Conservation (phyloP, 2,888 invertebrate species). For the Drosophila koepferae region DNA sequence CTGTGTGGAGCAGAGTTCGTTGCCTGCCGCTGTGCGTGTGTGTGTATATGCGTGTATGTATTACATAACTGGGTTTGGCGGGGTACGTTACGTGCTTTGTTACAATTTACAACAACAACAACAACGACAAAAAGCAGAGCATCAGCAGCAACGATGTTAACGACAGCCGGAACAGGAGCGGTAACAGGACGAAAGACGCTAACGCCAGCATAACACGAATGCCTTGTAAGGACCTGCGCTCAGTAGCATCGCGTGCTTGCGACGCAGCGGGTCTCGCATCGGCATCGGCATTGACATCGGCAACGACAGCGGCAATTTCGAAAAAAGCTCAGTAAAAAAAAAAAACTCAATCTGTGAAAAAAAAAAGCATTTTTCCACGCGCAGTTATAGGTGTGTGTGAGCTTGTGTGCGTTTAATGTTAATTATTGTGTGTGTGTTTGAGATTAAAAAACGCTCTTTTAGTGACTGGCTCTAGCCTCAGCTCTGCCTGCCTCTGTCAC, state of each 20-base stretch:
- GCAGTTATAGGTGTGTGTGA: conserved; percentile 24
- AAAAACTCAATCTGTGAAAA: conserved; percentile 4
- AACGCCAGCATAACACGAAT: conserved; percentile 46
- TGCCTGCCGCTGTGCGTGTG: conserved; percentile 22
- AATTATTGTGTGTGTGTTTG: conserved; percentile 27
- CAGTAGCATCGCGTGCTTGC: conserved; percentile 79
- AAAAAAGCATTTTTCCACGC: conserved; percentile 14
- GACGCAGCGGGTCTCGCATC: conserved; percentile 69
- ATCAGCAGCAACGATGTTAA: conserved; percentile 14
- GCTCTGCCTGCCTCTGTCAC: conserved; percentile 6
- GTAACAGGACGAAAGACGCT: conserved; percentile 26
- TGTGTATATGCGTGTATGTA: conserved; percentile 33
- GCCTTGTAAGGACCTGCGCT: conserved; percentile 66
- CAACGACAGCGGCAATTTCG: conserved; percentile 25
- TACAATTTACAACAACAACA: conserved; percentile 55
- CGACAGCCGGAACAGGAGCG: conserved; percentile 26
- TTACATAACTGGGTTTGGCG: conserved; percentile 78
- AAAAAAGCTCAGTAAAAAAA: conserved; percentile 43
- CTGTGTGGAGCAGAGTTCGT: conserved; percentile 31
- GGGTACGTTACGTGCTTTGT: conserved; percentile 60
- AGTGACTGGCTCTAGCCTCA: conserved; percentile 1
- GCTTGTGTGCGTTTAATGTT: conserved; percentile 4
- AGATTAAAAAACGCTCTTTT: conserved; percentile 33
- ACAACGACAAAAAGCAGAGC: conserved; percentile 15
- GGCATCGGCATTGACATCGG: conserved; percentile 33